A percentile compares a stretch with the other conserved stretches of the same genome.
Conservation (phyloP, 2,113 vertebrate genomes). For the Saccopteryx leptura region DNA sequence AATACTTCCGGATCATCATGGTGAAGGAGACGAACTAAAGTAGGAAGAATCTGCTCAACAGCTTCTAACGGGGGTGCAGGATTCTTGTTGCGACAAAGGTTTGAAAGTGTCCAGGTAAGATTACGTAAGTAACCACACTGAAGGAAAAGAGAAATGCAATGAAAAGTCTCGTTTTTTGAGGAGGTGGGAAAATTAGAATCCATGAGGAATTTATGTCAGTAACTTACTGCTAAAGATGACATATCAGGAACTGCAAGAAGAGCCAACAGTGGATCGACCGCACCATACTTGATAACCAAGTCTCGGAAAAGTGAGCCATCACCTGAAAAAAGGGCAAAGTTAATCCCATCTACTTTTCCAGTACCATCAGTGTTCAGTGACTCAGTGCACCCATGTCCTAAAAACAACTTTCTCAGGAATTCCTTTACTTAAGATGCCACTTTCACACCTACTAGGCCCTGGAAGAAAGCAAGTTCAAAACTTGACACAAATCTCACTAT, state of each 20-base stretch:
- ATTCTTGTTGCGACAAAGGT: slow-evolving; percentile 99
- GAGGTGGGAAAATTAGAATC: not conserved
- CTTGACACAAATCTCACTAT: not conserved
- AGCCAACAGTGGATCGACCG: slow-evolving; percentile 90
- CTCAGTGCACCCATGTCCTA: not conserved
- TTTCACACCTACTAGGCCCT: not conserved
- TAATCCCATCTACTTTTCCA: not conserved
- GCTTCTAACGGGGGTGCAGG: slow-evolving; percentile 95
- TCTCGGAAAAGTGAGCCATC: slow-evolving; percentile 95
- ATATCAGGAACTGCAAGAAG: slow-evolving; percentile 92
- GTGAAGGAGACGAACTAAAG: slow-evolving; percentile 91
- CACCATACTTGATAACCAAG: slow-evolving; percentile 95
- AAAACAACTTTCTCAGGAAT: not conserved
- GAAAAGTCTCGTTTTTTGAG: not conserved
- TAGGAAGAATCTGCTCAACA: slow-evolving; percentile 94
- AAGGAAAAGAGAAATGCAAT: not conserved
- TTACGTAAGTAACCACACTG: slow-evolving; percentile 96
- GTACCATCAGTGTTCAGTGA: not conserved
- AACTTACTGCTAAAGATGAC: slow-evolving; percentile 93
- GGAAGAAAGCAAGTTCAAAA: slow-evolving; percentile 43
- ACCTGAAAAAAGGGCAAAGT: slow-evolving; percentile 86
- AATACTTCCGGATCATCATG: slow-evolving; percentile 92
- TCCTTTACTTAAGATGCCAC: not conserved
- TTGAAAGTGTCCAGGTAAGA: slow-evolving; percentile 97
- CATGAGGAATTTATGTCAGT: not conserved